These are phyloP conservation scores for Pollenia griseotomentosa DNA, from an alignment of 2,888 invertebrate species.

Conservation along the genomic window DNA sequence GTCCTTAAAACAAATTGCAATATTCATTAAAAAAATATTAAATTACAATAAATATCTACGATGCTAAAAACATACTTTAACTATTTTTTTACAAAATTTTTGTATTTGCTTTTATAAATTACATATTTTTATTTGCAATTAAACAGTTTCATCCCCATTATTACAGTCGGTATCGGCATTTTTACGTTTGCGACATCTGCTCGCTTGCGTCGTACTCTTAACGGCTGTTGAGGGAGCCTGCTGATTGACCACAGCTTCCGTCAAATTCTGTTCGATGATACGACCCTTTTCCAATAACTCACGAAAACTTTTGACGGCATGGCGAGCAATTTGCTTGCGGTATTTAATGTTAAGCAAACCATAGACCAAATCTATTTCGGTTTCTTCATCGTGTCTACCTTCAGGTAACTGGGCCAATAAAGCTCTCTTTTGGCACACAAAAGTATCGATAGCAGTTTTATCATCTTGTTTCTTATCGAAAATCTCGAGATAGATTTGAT, in stretches of 20 bases:
- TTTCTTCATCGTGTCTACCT: constrained; percentile 80
- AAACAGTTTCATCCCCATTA: too few species aligned
- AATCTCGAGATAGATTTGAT: constrained; percentile 81
- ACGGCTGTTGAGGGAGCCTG: too few species aligned
- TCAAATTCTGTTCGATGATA: constrained; percentile 78
- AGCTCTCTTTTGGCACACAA: constrained; percentile 81
- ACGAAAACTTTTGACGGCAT: constrained; percentile 79
- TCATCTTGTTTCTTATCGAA: constrained; percentile 78
- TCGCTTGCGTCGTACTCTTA: too few species aligned
- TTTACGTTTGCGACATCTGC: too few species aligned
- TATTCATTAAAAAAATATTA: too few species aligned
- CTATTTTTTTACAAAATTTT: too few species aligned
- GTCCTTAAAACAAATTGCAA: too few species aligned
- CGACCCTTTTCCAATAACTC: constrained; percentile 81
- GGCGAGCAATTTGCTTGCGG: constrained; percentile 79
- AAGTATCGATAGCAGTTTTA: constrained; percentile 78
- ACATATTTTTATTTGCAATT: too few species aligned
- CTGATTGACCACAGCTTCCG: constrained; percentile 42
- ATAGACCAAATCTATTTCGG: constrained; percentile 81
- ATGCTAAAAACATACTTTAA: too few species aligned
- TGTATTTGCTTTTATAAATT: too few species aligned
- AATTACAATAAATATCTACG: too few species aligned
- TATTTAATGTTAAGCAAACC: constrained; percentile 80
- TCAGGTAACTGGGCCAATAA: constrained; percentile 81
- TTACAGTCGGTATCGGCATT: too few species aligned